Conservation (phyloP, 2,888 invertebrate species). For the Drosophila crucigera region DNA sequence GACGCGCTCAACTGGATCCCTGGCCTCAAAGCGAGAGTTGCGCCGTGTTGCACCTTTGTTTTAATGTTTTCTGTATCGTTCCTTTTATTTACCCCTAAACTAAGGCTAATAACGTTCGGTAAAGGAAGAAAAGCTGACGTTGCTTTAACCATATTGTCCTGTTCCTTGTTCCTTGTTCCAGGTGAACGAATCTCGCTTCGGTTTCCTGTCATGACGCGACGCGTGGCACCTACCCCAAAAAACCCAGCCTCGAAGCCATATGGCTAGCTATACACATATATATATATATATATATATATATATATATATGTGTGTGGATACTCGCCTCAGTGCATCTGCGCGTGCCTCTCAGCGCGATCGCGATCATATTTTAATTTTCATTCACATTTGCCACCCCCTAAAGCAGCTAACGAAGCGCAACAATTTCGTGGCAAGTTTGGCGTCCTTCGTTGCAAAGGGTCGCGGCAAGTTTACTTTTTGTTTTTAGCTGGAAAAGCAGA, state of each 20-base stretch:
- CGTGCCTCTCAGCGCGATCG: constrained; percentile 66
- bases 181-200: constrained; percentile 69
- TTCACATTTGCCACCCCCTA: constrained; percentile 41
- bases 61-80: constrained; percentile 17
- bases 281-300: neutral
- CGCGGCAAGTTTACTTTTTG: constrained; percentile 38
- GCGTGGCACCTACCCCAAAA: constrained; percentile 60
- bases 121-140: constrained; percentile 70
- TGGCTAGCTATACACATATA: constrained; percentile 32
- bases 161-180: constrained; percentile 73
- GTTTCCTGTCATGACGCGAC: constrained; percentile 76
- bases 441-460: constrained; percentile 43
- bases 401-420: constrained; percentile 73
- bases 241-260: constrained; percentile 50
- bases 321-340: constrained; percentile 71
- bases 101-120: constrained; percentile 65
- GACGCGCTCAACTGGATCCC: constrained; percentile 78
- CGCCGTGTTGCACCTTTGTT: constrained; percentile 62
- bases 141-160: constrained; percentile 75
- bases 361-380: constrained; percentile 53
- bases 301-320: neutral
- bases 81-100: constrained; percentile 44
- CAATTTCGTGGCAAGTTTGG: constrained; percentile 56
- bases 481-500: constrained; percentile 70
- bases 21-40: constrained; percentile 26